Percentiles rank a stretch among this genome's conserved stretches.
Conservation (phyloP, 2,888 invertebrate genomes). For the Tipula vernalis region DNA sequence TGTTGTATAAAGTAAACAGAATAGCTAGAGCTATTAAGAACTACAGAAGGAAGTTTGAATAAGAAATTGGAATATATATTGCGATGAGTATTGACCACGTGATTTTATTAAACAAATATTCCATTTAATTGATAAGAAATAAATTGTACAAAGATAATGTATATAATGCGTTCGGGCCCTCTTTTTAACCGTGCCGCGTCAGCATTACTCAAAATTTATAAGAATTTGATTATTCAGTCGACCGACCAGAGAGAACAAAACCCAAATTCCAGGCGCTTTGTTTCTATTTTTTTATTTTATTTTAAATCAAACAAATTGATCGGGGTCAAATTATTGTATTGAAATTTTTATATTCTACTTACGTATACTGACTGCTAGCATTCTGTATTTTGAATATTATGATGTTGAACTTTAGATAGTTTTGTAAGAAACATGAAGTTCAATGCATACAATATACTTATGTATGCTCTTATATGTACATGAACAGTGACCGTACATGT, state of each 20-base stretch:
- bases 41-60: not conserved
- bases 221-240: not conserved
- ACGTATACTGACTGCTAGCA: not conserved
- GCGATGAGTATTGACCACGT: not conserved
- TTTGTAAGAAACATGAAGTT: not conserved
- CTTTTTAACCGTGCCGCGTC: not conserved
- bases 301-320: not conserved
- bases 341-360: not conserved
- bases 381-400: not conserved
- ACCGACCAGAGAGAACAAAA: not conserved
- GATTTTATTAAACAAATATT: not conserved
- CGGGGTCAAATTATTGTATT: not conserved
- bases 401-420: not conserved
- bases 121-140: not conserved
- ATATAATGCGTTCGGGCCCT: not conserved
- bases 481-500: not conserved
- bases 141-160: not conserved
- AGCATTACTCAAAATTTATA: not conserved
- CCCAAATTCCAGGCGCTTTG: not conserved
- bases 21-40: not conserved
- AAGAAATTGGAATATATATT: not conserved
- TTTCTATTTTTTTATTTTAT: not conserved
- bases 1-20: not conserved
- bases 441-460: not conserved
- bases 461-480: not conserved